Conservation (phyloP, 2,888 invertebrate species). For the Malthinus seriepunctatus region DNA sequence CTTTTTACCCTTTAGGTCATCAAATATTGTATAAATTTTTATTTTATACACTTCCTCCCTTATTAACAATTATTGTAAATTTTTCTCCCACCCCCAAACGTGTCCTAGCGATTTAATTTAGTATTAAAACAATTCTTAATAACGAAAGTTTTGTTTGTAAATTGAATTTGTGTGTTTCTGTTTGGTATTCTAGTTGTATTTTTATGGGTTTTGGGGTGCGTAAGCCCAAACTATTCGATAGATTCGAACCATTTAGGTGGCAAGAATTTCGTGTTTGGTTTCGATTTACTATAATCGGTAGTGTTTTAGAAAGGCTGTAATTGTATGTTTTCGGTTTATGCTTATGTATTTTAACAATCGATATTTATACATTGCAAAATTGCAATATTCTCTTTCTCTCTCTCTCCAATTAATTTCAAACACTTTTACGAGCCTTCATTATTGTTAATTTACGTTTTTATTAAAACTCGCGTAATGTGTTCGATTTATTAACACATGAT, state of each 20-base stretch:
- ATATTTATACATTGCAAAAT: conserved; percentile 46
- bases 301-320: conserved; percentile 29
- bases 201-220: conserved; percentile 10
- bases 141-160: not conserved
- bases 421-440: conserved; percentile 32
- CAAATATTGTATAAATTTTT: no score
- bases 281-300: conserved; percentile 30
- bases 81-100: no score
- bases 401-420: conserved; percentile 45
- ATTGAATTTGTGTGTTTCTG: not conserved
- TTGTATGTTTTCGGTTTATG: conserved; percentile 10
- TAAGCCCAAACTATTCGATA: conserved; percentile 19
- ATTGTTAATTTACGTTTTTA: not conserved
- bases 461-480: no score
- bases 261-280: conserved; percentile 21
- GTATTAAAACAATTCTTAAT: no score
- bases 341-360: not conserved
- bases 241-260: conserved; percentile 26
- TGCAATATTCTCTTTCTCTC: conserved; percentile 32
- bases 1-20: no score
- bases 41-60: no score
- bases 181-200: conserved; percentile 16
- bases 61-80: no score
- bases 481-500: no score
- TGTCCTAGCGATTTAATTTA: no score